Percentiles rank a stretch among this genome's conserved stretches.
These are phyloP conservation scores for Microctonus brassicae DNA, from an alignment of 2,888 invertebrate genomes.

Conservation along the genomic window DNA sequence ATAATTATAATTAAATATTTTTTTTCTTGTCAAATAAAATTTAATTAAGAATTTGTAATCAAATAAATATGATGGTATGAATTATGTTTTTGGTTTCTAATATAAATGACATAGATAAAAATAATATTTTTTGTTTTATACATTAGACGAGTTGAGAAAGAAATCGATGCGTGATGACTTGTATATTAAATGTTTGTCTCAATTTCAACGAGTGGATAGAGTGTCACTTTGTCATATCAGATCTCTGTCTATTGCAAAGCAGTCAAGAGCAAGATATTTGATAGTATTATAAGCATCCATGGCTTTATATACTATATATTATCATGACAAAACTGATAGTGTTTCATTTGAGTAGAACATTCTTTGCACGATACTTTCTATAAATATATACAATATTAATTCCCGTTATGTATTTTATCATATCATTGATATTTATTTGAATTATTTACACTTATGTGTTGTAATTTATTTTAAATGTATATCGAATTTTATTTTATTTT, in stretches of 20 bases:
- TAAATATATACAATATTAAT: too few species aligned
- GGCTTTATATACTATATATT: not conserved
- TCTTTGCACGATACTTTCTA: not conserved
- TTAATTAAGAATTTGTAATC: too few species aligned
- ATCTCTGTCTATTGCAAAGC: constrained; percentile 3
- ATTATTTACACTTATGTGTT: not conserved
- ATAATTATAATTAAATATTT: not conserved
- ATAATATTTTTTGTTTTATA: not conserved
- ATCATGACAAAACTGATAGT: not conserved
- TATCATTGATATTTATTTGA: not conserved
- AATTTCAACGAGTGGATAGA: constrained; percentile 32
- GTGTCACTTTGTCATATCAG: constrained; percentile 20
- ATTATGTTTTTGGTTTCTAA: too few species aligned
- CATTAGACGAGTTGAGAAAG: not conserved
- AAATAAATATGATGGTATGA: too few species aligned
- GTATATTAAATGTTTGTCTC: constrained; percentile 8
- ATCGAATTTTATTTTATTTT: not conserved
- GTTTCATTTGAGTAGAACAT: constrained; percentile 3
- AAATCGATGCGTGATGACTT: constrained; percentile 8
- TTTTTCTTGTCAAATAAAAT: not conserved
- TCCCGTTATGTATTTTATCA: constrained; percentile 5
- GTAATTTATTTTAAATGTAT: not conserved
- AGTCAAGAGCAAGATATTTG: constrained; percentile 23
- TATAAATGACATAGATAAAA: not conserved
- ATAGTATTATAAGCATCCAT: not conserved